Base-by-base conservation (phyloP, 2,797 vertebrate species). In the Carapus acus region DNA sequence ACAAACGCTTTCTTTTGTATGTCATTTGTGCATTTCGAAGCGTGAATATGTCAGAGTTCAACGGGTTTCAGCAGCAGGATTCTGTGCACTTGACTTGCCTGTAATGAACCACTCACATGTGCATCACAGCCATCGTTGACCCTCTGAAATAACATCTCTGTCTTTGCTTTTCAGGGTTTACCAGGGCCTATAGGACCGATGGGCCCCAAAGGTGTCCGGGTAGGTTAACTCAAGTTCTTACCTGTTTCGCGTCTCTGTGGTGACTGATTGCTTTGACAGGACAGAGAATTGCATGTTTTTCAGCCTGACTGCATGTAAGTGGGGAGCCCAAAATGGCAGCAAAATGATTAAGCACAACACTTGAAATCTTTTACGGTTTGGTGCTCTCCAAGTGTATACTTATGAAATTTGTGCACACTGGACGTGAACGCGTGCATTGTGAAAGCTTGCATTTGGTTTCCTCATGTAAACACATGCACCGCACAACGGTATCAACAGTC, bases 161-260 rank as follows among this genome's bases (percentile, higher is more conserved):
- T 54, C 16, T 58, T 70, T 70, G 24, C 52, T 65, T 80, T 76
- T 14, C 54, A 87, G 86, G 86, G 86, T 80, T 83, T 86, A 79
- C 86, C 86, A 17, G 86, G 86, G 61, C 86, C 83, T 43, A 49
- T 87, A 83, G 86, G 86, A 79, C 83, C 83, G 43, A 1, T 78
- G 49, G 86, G 86, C 66, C 82, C 84, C 41, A 87, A 87, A 84
- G 85, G 86, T 45, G 48, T 80, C 54, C 71, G 83, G 85, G 86
- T 87, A 79, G 79, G 83, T 58, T 19, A 17, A 31, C 34, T 42
- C 34, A 43, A 21, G 15, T 13, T 46, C 45, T 44, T 47, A 13
- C 12, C n/a, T 44, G 18, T 46, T 54, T 34, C 54, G 36, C 15
- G 7, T 46, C 14, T 40, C 20, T 62, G 55, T 37, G 15, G 45